A percentile compares a stretch with the other conserved stretches of the same genome.
Evolutionary conservation across 2,113 vertebrate genomes (phyloP).

Genomic region (Pollachius pollachius): DNA sequence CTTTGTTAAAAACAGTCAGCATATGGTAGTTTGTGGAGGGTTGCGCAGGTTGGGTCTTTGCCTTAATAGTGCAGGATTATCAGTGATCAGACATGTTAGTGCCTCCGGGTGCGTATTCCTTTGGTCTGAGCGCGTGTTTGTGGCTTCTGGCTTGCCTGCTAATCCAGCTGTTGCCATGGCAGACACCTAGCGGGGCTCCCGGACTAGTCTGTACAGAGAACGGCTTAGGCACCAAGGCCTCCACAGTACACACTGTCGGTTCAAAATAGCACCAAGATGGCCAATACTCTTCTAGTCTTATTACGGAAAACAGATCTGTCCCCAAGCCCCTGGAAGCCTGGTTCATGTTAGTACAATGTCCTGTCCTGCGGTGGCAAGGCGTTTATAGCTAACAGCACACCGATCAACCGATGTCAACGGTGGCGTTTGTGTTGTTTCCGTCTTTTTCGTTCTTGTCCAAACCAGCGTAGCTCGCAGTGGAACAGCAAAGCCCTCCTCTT

Average conservation of each 20-base stretch:
- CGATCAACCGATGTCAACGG: conserved; percentile 33
- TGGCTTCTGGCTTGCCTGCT: background rate
- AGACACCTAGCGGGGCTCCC: background rate
- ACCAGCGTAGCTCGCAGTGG: conserved; percentile 8
- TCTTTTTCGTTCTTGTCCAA: background rate
- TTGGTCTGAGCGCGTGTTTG: background rate
- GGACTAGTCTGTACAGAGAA: background rate
- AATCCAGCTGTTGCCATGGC: background rate
- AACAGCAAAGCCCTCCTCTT: conserved; percentile 28
- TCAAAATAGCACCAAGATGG: conserved; percentile 23
- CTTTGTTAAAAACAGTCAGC: too few relatives aligned
- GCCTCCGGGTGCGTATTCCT: too few relatives aligned
- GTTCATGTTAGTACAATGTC: background rate
- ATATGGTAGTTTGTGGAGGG: background rate
- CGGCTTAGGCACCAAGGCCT: background rate
- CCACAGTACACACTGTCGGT: background rate
- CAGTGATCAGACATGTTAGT: too few relatives aligned
- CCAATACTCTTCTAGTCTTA: background rate
- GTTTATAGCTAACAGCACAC: conserved; percentile 9
- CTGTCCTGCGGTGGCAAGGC: conserved; percentile 13
- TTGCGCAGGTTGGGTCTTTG: background rate
- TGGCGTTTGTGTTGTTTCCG: conserved; percentile 38
- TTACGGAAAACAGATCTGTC: conserved; percentile 8
- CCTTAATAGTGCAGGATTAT: background rate
- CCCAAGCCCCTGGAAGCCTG: conserved; percentile 4